Percentiles rank a stretch among this genome's conserved stretches.
Evolutionary conservation across 2,113 vertebrate species (phyloP).

Genomic region (Onychorhynchus coronatus): DNA sequence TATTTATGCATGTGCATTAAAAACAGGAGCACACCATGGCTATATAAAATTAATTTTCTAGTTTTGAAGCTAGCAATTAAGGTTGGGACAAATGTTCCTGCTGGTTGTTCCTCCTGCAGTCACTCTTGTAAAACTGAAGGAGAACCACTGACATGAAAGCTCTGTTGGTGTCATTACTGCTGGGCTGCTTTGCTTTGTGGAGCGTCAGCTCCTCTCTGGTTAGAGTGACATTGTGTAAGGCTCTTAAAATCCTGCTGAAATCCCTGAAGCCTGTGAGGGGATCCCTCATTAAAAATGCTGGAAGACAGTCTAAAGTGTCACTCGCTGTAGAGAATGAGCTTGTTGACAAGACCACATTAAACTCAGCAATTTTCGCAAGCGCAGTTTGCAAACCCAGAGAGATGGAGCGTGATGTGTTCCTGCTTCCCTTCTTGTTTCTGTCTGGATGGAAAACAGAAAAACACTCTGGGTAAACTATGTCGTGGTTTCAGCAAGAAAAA

Average conservation of each 20-base stretch:
- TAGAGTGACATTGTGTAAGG: neutral
- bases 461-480: neutral
- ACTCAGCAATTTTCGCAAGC: neutral
- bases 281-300: constrained; percentile 9
- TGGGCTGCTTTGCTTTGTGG: neutral
- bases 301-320: neutral
- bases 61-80: neutral
- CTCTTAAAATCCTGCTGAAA: constrained; percentile 14
- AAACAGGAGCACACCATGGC: neutral
- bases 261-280: neutral
- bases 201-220: neutral
- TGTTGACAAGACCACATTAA: neutral
- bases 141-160: neutral
- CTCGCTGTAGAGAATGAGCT: neutral
- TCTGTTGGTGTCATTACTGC: neutral
- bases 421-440: neutral
- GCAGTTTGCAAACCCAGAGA: neutral
- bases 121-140: neutral
- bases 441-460: neutral
- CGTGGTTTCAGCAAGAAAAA: neutral
- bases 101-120: neutral
- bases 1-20: neutral
- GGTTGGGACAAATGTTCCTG: neutral
- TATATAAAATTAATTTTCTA: neutral
- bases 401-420: accelerated